Percentiles rank a stretch among this genome's conserved stretches.
These are phyloP conservation scores for Phrynosoma blainvillii DNA, from an alignment of 2,113 vertebrate genomes.

Conservation along the genomic window DNA sequence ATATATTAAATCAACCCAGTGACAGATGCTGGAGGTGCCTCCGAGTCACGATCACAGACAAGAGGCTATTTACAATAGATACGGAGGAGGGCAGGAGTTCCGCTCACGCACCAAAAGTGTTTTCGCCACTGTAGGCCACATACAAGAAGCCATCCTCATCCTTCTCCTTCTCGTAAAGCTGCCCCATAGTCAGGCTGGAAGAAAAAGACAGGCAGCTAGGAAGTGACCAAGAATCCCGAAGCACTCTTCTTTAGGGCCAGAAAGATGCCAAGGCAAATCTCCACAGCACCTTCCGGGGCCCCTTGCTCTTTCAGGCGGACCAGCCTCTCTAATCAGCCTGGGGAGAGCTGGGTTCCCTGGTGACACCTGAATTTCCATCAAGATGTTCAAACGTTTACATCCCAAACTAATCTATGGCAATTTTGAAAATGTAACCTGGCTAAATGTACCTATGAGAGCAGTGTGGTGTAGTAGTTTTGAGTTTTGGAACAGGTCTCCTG, in stretches of 20 bases:
- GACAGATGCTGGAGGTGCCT: constrained; percentile 76
- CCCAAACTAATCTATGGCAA: too few species aligned
- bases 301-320: too few species aligned
- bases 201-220: constrained; percentile 30
- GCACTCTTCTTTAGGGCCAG: too few species aligned
- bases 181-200: constrained; percentile 95
- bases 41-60: constrained; percentile 71
- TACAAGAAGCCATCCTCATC: constrained; percentile 98
- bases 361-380: too few species aligned
- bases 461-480: too few species aligned
- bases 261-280: not conserved
- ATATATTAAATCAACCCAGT: constrained; percentile 83
- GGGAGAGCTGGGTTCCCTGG: too few species aligned
- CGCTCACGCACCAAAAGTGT: constrained; percentile 90
- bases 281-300: too few species aligned
- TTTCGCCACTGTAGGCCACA: constrained; percentile 97
- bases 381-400: too few species aligned
- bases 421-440: too few species aligned
- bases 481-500: too few species aligned
- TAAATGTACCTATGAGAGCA: too few species aligned
- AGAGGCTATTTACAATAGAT: constrained; percentile 76
- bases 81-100: constrained; percentile 44
- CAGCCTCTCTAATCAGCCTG: too few species aligned
- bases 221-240: not conserved
- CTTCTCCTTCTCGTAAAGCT: constrained; percentile 97